Base-by-base conservation (phyloP, 1,140 invertebrate species). In the Aphis gossypii region DNA sequence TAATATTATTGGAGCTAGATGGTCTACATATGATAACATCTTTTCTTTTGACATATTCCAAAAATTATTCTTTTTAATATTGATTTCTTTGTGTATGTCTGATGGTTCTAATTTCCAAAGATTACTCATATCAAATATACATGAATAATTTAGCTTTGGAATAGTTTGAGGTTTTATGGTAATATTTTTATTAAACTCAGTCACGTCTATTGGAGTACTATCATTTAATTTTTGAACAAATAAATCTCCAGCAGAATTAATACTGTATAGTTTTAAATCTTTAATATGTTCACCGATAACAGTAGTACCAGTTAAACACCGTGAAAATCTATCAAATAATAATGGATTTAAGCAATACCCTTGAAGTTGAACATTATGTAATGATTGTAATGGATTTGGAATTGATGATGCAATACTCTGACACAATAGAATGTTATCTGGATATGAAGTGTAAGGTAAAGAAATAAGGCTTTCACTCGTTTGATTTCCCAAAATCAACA, bases 181-280 rank as follows among this genome's bases (percentile, higher is more conserved):
- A 83, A 83, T 38, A 25, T 30, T 48, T 84, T 86, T 56, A 38
- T 51, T 44, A 84, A 93, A 54, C 86, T 38, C 20, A 38, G 25
- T 41, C 0, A 54, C 7, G 14, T 92, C 68, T 20, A 90, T 44
- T n/a, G 54, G 54, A 44, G 54, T 46, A 9, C 4, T 51, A 51
- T 93, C 38, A 30, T 93, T 84, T 41, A 93, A 7, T 44, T 48
- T 84, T 93, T 93, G 92, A 56, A 93, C 82, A 93, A 93, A 93
- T 86, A 93, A 93, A 54, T 93, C 92, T 48, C 92, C 92, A 93
- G 38, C 35, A 35, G 92, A 93, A 93, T 93, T 93, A 54, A 93
- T 54, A 86, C 82, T 84, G 1, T 86, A 93, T 11, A 93, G 9
- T 56, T 54, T 82, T 83, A 93, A 86, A 83, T 93, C 30, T 51